Conservation (phyloP, 2,888 invertebrate species). For the Stenolophus ochropezus region DNA sequence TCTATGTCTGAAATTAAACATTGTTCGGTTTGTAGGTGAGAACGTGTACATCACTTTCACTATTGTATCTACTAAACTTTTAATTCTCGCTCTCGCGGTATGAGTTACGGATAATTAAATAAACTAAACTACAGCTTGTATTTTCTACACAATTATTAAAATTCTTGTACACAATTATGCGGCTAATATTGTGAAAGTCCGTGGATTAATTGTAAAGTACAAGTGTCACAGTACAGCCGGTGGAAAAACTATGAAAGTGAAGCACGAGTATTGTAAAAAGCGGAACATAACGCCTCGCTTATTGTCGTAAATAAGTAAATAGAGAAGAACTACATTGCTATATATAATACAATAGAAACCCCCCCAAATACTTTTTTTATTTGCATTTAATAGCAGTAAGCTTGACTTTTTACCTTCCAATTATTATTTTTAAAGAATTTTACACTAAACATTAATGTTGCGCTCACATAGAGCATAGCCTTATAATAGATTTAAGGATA, state of each 20-base stretch:
- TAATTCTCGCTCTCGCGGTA: neutral
- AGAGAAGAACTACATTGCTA: too few relatives aligned
- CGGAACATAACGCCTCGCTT: neutral
- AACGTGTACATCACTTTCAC: neutral
- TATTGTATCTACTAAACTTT: neutral
- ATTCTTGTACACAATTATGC: neutral
- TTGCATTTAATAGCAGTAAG: too few relatives aligned
- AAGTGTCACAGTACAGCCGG: neutral
- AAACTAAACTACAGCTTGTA: neutral
- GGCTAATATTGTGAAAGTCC: neutral
- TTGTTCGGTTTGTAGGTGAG: neutral
- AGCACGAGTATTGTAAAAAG: neutral
- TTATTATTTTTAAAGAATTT: too few relatives aligned
- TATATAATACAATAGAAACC: too few relatives aligned
- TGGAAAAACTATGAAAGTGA: neutral
- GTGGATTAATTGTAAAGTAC: neutral
- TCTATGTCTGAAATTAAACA: slow-evolving; percentile 2
- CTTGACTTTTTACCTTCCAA: too few relatives aligned
- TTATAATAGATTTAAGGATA: too few relatives aligned
- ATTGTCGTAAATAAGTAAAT: neutral
- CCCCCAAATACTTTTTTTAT: too few relatives aligned
- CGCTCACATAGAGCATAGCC: too few relatives aligned
- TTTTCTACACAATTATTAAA: neutral
- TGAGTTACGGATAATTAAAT: neutral
- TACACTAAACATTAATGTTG: too few relatives aligned